Evolutionary conservation across 2,113 vertebrate species (phyloP), one percentile per base, ranked within the genome.

Genomic region (Coryphaenoides rupestris): DNA sequence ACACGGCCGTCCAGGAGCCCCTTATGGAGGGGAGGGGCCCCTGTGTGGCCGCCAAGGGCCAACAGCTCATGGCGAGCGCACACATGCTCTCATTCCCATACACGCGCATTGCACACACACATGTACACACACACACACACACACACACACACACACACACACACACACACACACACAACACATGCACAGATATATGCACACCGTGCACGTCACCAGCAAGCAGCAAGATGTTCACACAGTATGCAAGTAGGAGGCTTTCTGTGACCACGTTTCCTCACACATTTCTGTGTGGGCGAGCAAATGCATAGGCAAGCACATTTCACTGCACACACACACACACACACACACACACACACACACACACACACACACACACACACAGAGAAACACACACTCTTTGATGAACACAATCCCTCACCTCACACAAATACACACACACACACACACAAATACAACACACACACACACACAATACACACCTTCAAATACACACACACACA

Each of bases 1-100:
- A 69, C 67, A 73, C 67, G 66, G 33, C 73, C 60, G 76, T 78
- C 84, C 81, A 84, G 72, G 79, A 63, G 62, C 73, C 74, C 78
- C 66, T 68, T 64, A 56, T 6, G 16, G 60, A 12, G 13, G 70
- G 75, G 74, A 72, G 65, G 67, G 66, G 74, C 64, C 62, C 33
- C 60, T 65, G 61, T 56, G 3, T 9, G 33, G 33, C 33, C 13
- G 78, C 70, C 63, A 60, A 67, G 5, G 61, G 72, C 47, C 68
- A 55, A 69, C 69, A 63, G 58, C 62, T 67, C 69, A 1, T 62
- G 61, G 68, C 17, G 24, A 60, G 68, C 0, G 58, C 47, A 60
- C 77, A 80, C 75, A 68, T 55, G 68, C 74, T 70, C 70, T 7
- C 46, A 63, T 65, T 73, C 75, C 71, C 66, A 61, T 57, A 40